These are phyloP conservation scores for Panthera uncia DNA, from an alignment of 2,113 vertebrate species.

Conservation along the genomic window DNA sequence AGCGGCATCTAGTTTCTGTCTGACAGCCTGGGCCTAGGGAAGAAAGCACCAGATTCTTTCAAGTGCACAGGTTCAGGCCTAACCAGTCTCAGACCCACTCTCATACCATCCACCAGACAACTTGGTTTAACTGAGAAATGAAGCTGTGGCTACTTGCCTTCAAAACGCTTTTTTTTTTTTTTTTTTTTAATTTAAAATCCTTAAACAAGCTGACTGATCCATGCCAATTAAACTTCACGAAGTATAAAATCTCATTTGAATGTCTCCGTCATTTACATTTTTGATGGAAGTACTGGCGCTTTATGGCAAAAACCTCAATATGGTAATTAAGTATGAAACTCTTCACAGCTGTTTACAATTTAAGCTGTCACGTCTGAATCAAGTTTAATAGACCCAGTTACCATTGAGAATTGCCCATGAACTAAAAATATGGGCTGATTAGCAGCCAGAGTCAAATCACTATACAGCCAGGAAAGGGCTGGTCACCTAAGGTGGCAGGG, in stretches of 20 bases:
- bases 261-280: constrained; percentile 81
- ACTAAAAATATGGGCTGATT: constrained; percentile 84
- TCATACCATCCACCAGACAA: constrained; percentile 15
- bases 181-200: constrained; percentile 38
- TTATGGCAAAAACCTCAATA: constrained; percentile 85
- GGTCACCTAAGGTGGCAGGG: constrained; percentile 47
- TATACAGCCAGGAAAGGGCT: constrained; percentile 25
- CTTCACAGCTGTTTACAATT: constrained; percentile 89
- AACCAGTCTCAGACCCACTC: background rate
- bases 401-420: constrained; percentile 82
- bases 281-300: constrained; percentile 79
- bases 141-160: constrained; percentile 58
- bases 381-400: constrained; percentile 84
- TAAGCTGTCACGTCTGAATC: constrained; percentile 86
- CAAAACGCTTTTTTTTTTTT: constrained; percentile 46
- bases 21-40: background rate
- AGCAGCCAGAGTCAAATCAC: constrained; percentile 57
- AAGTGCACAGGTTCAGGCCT: background rate
- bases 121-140: constrained; percentile 72
- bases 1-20: background rate
- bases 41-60: background rate
- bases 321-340: constrained; percentile 87
- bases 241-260: constrained; percentile 79
- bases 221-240: constrained; percentile 67
- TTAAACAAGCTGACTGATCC: constrained; percentile 74